These are phyloP conservation scores for Myiozetetes cayanensis DNA, from an alignment of 2,113 vertebrate species.

Conservation along the genomic window DNA sequence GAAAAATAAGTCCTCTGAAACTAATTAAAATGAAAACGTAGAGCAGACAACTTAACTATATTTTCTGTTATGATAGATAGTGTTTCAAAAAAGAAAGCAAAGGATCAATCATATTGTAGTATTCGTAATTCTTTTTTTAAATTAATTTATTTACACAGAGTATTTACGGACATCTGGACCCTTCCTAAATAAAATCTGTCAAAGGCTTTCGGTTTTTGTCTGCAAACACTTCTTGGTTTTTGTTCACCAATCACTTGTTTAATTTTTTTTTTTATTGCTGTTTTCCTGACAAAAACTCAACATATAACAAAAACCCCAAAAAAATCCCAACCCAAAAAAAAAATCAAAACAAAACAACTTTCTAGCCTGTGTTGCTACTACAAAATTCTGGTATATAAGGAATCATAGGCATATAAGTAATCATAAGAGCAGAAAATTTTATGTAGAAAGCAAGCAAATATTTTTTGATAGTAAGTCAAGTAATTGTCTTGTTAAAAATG, in stretches of 20 bases:
- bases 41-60: not conserved
- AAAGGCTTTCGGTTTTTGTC: not conserved
- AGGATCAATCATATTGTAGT: not conserved
- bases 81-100: not conserved
- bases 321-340: not conserved
- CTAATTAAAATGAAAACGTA: not conserved
- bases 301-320: not conserved
- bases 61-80: not conserved
- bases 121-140: not conserved
- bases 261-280: not conserved
- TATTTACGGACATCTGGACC: not conserved
- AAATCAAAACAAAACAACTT: not conserved
- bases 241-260: not conserved
- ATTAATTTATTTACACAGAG: not conserved
- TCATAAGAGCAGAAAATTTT: not conserved
- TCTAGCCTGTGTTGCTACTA: not conserved
- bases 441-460: not conserved
- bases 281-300: not conserved
- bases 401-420: not conserved
- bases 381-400: not conserved
- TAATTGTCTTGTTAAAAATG: not conserved
- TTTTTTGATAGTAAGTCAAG: not conserved
- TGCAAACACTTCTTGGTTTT: not conserved
- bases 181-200: not conserved
- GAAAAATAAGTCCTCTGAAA: not conserved